Percentiles rank a stretch among this genome's conserved stretches.
Conservation (phyloP, 2,888 invertebrate genomes). For the Hydropsyche betteni region DNA sequence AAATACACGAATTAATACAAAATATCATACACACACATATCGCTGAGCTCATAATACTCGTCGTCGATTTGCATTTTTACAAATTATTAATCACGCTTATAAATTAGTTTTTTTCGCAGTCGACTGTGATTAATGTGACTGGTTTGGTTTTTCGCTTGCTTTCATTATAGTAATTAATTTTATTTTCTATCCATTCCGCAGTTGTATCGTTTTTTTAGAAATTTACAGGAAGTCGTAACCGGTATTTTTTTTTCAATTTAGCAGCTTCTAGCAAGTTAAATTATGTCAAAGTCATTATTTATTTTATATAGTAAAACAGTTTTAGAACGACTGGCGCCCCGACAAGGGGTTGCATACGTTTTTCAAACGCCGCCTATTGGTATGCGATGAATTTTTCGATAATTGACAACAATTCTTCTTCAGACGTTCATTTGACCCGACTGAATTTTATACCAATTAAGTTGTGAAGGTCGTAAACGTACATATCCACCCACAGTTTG, state of each 20-base stretch:
- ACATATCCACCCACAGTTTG: not conserved
- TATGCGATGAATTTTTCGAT: conserved; percentile 45
- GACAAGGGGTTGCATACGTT: conserved; percentile 15
- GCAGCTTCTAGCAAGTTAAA: too few relatives aligned
- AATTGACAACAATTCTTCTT: conserved; percentile 39
- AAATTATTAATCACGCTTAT: conserved; percentile 25
- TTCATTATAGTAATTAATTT: conserved; percentile 26
- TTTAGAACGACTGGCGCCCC: conserved; percentile 10
- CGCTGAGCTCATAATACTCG: not conserved
- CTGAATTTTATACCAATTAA: conserved; percentile 44
- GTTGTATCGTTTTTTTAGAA: too few relatives aligned
- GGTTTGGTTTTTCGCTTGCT: not conserved
- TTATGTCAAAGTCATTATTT: too few relatives aligned
- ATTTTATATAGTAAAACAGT: conserved; percentile 1
- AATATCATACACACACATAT: not conserved
- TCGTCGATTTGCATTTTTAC: conserved; percentile 5
- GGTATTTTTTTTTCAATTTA: too few relatives aligned
- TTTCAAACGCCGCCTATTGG: conserved; percentile 34
- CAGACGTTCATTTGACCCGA: conserved; percentile 23
- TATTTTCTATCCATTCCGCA: not conserved
- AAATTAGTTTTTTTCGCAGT: conserved; percentile 19
- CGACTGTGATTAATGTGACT: conserved; percentile 20
- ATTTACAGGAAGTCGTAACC: too few relatives aligned
- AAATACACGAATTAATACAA: not conserved
- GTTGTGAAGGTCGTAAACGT: conserved; percentile 34